Conservation (phyloP, 2,888 invertebrate species). For the Ommatoiulus sabulosus region DNA sequence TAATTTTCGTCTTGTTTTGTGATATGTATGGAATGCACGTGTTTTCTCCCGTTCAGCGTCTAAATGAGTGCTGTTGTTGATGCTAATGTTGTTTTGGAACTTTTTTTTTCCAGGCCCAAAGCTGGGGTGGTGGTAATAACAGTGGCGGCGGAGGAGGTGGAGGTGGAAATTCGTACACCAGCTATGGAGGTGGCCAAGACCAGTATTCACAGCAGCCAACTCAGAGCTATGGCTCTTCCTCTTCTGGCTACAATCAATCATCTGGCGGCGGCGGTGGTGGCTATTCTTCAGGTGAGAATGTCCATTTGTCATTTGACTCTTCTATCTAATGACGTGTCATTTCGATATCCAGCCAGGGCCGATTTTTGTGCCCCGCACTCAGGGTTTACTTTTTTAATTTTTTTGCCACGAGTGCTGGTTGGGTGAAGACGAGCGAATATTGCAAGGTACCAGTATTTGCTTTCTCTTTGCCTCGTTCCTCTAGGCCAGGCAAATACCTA, state of each 20-base stretch:
- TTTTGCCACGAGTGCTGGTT: background rate
- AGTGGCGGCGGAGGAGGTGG: slow-evolving; percentile 60
- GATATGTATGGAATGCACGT: background rate
- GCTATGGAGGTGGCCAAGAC: slow-evolving; percentile 49
- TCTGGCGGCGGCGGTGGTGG: slow-evolving; percentile 50
- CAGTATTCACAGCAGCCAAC: slow-evolving; percentile 59
- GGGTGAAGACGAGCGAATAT: slow-evolving; percentile 38
- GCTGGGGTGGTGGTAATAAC: slow-evolving; percentile 60
- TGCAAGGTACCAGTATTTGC: slow-evolving; percentile 55
- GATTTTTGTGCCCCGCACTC: background rate
- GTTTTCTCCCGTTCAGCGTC: no score
- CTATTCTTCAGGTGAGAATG: slow-evolving; percentile 54
- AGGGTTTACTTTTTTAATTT: background rate
- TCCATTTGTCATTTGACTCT: background rate
- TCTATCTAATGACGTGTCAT: background rate
- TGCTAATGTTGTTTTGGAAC: no score
- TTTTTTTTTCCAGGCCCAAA: slow-evolving; percentile 56
- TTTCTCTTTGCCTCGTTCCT: slow-evolving; percentile 55
- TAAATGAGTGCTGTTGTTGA: no score
- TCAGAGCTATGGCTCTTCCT: slow-evolving; percentile 57
- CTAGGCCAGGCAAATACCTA: slow-evolving; percentile 60
- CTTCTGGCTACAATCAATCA: slow-evolving; percentile 50
- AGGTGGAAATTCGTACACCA: slow-evolving; percentile 59
- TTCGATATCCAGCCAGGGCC: slow-evolving; percentile 44
- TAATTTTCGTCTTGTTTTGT: background rate